These are phyloP conservation scores for Dryobates pubescens DNA, from an alignment of 2,797 vertebrate species.

Conservation along the genomic window DNA sequence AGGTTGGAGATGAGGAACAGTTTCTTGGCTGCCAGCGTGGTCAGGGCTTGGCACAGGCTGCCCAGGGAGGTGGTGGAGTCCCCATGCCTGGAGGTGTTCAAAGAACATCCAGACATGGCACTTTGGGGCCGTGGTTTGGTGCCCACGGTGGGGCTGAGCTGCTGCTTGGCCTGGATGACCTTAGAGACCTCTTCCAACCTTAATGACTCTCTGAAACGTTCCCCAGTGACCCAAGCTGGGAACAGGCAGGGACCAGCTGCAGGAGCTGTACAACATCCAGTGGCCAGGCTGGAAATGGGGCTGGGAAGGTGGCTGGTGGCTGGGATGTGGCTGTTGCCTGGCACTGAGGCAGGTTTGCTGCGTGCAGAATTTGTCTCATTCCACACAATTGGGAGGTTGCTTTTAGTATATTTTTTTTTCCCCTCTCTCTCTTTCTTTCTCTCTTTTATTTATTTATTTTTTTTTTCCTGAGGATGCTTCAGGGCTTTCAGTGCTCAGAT, in stretches of 20 bases:
- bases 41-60: too few relatives aligned
- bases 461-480: slow-evolving; percentile 16
- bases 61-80: too few relatives aligned
- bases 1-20: too few relatives aligned
- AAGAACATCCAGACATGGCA: too few relatives aligned
- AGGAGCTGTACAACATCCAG: neutral
- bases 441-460: neutral
- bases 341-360: neutral
- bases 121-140: too few relatives aligned
- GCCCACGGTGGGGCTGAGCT: too few relatives aligned
- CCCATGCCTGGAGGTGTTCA: too few relatives aligned
- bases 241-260: fast-evolving
- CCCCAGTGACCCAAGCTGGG: neutral
- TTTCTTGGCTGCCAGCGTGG: too few relatives aligned
- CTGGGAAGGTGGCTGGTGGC: neutral
- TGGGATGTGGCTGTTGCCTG: neutral
- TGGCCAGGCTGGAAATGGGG: neutral
- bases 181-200: too few relatives aligned
- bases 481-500: slow-evolving; percentile 28
- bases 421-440: neutral
- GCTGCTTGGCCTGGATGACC: too few relatives aligned
- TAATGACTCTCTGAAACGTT: neutral
- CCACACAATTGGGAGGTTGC: neutral
- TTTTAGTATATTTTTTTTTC: neutral
- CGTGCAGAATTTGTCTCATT: neutral